Evolutionary conservation across 37 sponge, comb jelly and placozoan species (phyloP).

Genomic region (Tethya wilhelma): DNA sequence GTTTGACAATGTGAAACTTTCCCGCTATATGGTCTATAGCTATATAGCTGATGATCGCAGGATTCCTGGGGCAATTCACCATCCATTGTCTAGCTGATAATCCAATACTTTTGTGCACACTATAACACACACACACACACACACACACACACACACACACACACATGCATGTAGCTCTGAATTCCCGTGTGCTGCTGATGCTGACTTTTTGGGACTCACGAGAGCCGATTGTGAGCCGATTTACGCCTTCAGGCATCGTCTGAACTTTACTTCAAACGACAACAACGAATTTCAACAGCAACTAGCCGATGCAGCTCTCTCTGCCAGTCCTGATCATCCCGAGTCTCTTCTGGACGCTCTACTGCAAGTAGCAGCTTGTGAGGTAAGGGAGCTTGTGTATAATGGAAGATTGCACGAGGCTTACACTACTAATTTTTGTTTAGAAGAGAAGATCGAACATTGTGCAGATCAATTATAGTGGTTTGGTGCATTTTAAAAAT

Average conservation of each 20-base stretch:
- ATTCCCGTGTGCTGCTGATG: constrained; percentile 49
- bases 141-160: background rate
- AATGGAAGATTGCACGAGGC: background rate
- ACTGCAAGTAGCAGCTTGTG: constrained; percentile 76
- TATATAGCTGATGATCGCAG: too few relatives aligned
- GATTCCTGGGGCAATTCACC: too few relatives aligned
- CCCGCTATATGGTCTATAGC: too few relatives aligned
- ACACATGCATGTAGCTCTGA: constrained; percentile 19
- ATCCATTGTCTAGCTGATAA: background rate
- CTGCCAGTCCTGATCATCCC: constrained; percentile 76
- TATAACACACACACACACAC: constrained; percentile 9
- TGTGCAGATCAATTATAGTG: background rate
- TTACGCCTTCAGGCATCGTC: constrained; percentile 71
- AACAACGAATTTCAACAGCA: constrained; percentile 16
- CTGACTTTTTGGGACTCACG: background rate
- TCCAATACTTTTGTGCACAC: background rate
- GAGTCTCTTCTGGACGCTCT: constrained; percentile 81
- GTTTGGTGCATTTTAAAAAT: background rate
- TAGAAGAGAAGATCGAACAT: too few relatives aligned
- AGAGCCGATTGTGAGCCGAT: constrained; percentile 24
- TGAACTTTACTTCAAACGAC: constrained; percentile 53
- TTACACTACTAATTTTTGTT: too few relatives aligned
- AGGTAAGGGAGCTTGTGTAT: constrained; percentile 37
- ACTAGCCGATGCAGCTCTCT: constrained; percentile 30
- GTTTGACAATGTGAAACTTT: too few relatives aligned